Percentiles rank a stretch among this genome's conserved stretches.
These are phyloP conservation scores for Telenomus remus DNA, from an alignment of 1,140 invertebrate species.

Conservation along the genomic window DNA sequence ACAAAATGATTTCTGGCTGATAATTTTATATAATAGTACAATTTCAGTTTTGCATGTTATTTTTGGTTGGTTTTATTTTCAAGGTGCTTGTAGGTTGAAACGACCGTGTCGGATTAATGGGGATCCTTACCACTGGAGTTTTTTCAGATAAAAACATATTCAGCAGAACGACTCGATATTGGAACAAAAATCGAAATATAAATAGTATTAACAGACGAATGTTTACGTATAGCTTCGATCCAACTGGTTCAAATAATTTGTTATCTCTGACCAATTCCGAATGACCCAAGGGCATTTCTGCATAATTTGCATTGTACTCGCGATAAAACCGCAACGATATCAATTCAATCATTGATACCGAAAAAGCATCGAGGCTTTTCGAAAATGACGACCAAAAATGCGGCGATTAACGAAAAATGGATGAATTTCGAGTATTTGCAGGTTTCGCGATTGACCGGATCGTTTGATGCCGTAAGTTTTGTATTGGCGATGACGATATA, in stretches of 20 bases:
- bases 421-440: too few relatives aligned
- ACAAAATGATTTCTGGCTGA: too few relatives aligned
- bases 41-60: too few relatives aligned
- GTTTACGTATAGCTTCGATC: constrained; percentile 9
- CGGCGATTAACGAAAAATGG: background rate
- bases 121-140: background rate
- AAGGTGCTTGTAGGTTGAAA: too few relatives aligned
- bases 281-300: constrained; percentile 49
- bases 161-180: constrained; percentile 24
- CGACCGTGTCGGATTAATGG: too few relatives aligned
- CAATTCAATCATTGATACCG: constrained; percentile 36
- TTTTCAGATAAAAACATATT: constrained; percentile 10
- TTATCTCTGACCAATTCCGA: constrained; percentile 39
- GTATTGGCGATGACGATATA: too few relatives aligned
- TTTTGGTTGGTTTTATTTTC: too few relatives aligned
- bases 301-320: constrained; percentile 37
- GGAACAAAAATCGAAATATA: constrained; percentile 34
- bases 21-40: too few relatives aligned
- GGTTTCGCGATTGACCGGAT: too few relatives aligned
- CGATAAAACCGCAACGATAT: constrained; percentile 47
- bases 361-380: constrained; percentile 11
- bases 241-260: constrained; percentile 39
- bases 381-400: constrained; percentile 15
- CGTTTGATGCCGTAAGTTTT: too few relatives aligned
- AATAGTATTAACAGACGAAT: constrained; percentile 33